Conservation (phyloP, 2,888 invertebrate genomes). For the Catocala nupta region DNA sequence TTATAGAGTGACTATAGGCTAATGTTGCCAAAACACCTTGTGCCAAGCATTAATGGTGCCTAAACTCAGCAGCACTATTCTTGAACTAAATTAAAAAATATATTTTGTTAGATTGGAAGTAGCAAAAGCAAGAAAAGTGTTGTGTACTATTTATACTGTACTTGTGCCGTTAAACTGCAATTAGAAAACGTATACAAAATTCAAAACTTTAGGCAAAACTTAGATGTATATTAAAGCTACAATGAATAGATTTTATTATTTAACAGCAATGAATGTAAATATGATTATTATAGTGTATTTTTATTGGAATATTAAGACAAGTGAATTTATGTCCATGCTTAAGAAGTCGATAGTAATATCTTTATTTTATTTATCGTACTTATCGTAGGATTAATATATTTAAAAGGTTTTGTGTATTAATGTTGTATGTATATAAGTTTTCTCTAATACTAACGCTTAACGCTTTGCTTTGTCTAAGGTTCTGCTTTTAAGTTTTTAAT, state of each 20-base stretch:
- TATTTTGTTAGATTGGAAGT: slow-evolving; percentile 43
- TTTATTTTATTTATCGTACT: slow-evolving; percentile 71
- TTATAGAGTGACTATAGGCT: slow-evolving; percentile 41
- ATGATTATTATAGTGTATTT: slow-evolving; percentile 64
- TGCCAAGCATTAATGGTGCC: slow-evolving; percentile 51
- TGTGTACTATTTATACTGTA: slow-evolving; percentile 45
- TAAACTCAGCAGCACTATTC: slow-evolving; percentile 36
- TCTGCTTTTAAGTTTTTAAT: slow-evolving; percentile 58
- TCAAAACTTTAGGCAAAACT: slow-evolving; percentile 28
- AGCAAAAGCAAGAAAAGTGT: slow-evolving; percentile 40
- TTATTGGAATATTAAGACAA: slow-evolving; percentile 66
- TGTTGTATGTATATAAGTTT: slow-evolving; percentile 73
- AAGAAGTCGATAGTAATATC: slow-evolving; percentile 57
- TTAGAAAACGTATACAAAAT: slow-evolving; percentile 30
- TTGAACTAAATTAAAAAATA: slow-evolving; percentile 43
- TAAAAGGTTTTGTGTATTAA: slow-evolving; percentile 70
- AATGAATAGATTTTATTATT: slow-evolving; percentile 54
- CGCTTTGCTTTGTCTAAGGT: slow-evolving; percentile 71
- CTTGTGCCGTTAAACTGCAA: slow-evolving; percentile 40
- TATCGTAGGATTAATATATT: slow-evolving; percentile 66
- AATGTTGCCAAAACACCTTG: slow-evolving; percentile 44
- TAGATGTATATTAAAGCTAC: slow-evolving; percentile 49
- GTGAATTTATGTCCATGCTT: slow-evolving; percentile 74
- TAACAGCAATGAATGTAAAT: slow-evolving; percentile 75
- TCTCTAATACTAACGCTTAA: slow-evolving; percentile 70